Conservation (phyloP, 2,797 vertebrate genomes). For the Argyrosomus regius region DNA sequence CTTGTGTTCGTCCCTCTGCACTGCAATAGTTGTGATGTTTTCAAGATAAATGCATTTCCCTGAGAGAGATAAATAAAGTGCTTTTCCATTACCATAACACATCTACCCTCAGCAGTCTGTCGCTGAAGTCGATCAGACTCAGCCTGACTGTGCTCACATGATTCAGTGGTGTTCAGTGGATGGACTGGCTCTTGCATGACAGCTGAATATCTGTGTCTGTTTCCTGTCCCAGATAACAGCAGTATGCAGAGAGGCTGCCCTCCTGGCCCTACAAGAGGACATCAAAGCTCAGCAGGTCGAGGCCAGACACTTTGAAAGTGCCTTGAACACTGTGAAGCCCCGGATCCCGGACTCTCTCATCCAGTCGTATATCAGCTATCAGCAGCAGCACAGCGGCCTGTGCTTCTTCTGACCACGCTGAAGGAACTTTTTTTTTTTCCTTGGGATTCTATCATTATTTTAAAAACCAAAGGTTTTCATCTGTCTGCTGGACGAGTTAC, state of each 20-base stretch:
- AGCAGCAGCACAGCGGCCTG: constrained; percentile 87
- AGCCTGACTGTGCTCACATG: constrained; percentile 8
- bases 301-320: constrained; percentile 88
- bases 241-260: constrained; percentile 94
- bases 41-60: not conserved
- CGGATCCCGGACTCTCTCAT: constrained; percentile 92
- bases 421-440: not conserved
- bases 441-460: not conserved
- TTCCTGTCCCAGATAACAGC: constrained; percentile 91
- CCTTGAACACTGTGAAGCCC: constrained; percentile 89
- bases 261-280: constrained; percentile 92
- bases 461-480: not conserved
- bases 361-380: constrained; percentile 91
- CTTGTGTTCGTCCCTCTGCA: constrained; percentile 5
- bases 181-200: constrained; percentile 44
- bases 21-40: not conserved
- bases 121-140: constrained; percentile 20
- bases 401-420: constrained; percentile 80
- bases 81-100: not conserved
- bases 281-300: constrained; percentile 83
- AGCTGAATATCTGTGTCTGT: constrained; percentile 75
- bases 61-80: not conserved
- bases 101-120: not conserved
- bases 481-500: not conserved
- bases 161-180: constrained; percentile 5